These are phyloP conservation scores for Metellina segmentata DNA, from an alignment of 2,888 invertebrate species.

Conservation along the genomic window DNA sequence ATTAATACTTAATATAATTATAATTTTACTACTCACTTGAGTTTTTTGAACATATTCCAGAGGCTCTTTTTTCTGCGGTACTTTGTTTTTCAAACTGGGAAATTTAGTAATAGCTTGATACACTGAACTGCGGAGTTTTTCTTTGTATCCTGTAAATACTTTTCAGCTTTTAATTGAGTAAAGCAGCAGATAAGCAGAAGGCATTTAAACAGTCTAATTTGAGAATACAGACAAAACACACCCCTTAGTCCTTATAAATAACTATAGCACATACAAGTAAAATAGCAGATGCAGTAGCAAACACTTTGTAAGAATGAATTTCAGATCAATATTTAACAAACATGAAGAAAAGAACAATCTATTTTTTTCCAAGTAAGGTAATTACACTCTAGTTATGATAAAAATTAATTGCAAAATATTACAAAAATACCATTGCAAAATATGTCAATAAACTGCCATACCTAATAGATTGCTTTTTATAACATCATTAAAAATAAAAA, in stretches of 20 bases:
- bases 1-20: no score
- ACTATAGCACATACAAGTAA: neutral
- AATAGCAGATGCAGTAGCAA: neutral
- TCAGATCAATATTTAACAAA: no score
- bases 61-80: conserved; percentile 83
- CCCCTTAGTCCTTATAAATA: neutral
- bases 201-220: neutral
- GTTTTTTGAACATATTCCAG: conserved; percentile 90
- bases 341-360: no score
- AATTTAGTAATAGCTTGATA: conserved; percentile 69
- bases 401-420: no score
- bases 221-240: neutral
- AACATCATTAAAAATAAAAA: no score
- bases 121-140: conserved; percentile 72
- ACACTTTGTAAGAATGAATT: neutral
- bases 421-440: no score
- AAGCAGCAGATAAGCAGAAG: neutral
- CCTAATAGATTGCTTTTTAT: no score
- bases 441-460: no score
- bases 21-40: conserved; percentile 83
- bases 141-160: conserved; percentile 68
- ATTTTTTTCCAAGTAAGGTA: no score
- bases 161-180: neutral
- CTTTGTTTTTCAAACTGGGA: conserved; percentile 48
- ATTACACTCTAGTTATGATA: no score